Evolutionary conservation across 2,113 vertebrate genomes (phyloP).

Genomic region (Varanus komodoensis): DNA sequence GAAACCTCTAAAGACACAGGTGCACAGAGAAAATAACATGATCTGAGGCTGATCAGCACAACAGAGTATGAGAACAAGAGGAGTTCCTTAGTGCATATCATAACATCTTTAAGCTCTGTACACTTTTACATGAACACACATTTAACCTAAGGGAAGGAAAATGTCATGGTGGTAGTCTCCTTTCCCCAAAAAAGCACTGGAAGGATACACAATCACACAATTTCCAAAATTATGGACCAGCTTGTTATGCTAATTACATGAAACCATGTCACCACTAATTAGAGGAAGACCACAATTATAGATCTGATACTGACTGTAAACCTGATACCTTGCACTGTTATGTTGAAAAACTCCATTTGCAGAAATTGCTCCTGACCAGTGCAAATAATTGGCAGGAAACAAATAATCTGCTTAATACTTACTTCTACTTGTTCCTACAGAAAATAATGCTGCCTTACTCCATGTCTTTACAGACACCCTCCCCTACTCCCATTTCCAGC

Average conservation of each 20-base stretch:
- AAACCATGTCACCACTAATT: background rate
- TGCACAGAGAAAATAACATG: background rate
- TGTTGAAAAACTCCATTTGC: background rate
- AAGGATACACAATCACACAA: background rate
- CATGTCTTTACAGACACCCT: background rate
- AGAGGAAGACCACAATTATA: background rate
- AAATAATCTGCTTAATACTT: background rate
- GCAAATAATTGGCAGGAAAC: background rate
- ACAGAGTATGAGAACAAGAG: background rate
- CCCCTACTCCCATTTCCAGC: background rate
- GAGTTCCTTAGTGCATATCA: background rate
- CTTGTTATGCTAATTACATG: background rate
- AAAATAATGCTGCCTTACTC: background rate
- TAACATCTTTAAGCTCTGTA: background rate
- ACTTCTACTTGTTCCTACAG: background rate
- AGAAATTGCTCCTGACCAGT: background rate
- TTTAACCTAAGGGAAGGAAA: background rate
- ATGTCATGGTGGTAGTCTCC: background rate
- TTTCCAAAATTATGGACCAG: background rate
- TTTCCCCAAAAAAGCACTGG: background rate
- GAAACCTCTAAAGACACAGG: background rate
- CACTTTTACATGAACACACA: background rate
- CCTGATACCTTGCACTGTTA: background rate
- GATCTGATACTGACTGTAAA: background rate
- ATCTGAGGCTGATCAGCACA: background rate